These are phyloP conservation scores for Acyrthosiphon pisum DNA, from an alignment of 1,140 invertebrate genomes.

Conservation along the genomic window DNA sequence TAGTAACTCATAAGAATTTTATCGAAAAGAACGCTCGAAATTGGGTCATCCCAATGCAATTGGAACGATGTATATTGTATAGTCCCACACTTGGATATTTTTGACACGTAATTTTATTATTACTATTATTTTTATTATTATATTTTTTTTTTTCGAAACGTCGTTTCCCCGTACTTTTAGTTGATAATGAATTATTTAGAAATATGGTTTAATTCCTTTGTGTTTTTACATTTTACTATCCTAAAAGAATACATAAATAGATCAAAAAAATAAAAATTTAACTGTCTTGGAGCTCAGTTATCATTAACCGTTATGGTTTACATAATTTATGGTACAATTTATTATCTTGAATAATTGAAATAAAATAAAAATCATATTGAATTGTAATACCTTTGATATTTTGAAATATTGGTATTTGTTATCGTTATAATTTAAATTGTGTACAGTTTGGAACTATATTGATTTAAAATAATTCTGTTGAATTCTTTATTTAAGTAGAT, in stretches of 20 bases:
- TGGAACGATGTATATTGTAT: neutral
- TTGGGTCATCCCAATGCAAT: neutral
- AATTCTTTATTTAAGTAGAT: no score
- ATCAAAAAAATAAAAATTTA: no score
- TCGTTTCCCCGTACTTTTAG: neutral
- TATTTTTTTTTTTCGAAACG: no score
- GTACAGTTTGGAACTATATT: neutral
- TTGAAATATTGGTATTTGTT: neutral
- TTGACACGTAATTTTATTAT: neutral
- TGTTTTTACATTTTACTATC: no score
- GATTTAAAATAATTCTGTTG: neutral
- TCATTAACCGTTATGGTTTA: neutral
- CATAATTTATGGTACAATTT: neutral
- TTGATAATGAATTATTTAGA: neutral
- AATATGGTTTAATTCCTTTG: neutral
- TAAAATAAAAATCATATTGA: neutral
- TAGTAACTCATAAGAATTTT: constrained; percentile 27
- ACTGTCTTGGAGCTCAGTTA: neutral
- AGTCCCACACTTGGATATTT: neutral
- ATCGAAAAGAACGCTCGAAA: neutral
- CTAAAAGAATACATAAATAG: no score
- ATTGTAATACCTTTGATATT: neutral
- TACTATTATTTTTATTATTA: no score
- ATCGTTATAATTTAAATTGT: neutral
- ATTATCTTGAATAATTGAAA: neutral